Conservation (phyloP, 2,797 vertebrate genomes). For the Ptychobarbus kaznakovi region DNA sequence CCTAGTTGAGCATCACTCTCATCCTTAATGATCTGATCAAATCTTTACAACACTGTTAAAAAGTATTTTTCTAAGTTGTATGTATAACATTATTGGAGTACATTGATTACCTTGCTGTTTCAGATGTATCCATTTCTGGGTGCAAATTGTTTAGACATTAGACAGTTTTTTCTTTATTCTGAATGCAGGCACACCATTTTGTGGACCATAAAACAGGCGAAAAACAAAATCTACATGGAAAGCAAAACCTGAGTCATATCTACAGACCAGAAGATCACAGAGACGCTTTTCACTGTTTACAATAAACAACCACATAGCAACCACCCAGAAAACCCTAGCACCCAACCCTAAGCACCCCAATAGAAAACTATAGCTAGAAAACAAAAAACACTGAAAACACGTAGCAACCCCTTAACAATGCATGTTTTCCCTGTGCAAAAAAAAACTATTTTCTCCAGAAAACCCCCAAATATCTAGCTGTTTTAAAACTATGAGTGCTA, state of each 20-base stretch:
- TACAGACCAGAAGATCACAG: neutral
- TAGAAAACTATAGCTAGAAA: too few relatives aligned
- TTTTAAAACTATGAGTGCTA: neutral
- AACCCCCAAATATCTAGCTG: neutral
- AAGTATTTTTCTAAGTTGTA: neutral
- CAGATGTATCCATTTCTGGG: neutral
- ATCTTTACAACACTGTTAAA: neutral
- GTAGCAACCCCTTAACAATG: neutral
- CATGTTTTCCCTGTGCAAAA: neutral
- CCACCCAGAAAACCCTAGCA: neutral
- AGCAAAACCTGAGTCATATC: too few relatives aligned
- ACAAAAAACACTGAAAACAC: neutral
- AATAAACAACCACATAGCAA: constrained; percentile 2
- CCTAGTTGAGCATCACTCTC: neutral
- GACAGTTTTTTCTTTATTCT: neutral
- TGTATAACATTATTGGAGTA: neutral
- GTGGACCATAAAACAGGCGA: neutral
- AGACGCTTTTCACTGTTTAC: neutral
- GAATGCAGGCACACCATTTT: neutral
- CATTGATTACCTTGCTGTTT: neutral
- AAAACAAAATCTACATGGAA: neutral
- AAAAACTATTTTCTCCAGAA: neutral
- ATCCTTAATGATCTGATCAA: neutral
- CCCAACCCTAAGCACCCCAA: too few relatives aligned
- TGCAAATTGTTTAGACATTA: neutral